A percentile compares a stretch with the other conserved stretches of the same genome.
phyloP scores from a whole-genome alignment of 2,113 vertebrate species.

The Ramphastos sulfuratus region DNA sequence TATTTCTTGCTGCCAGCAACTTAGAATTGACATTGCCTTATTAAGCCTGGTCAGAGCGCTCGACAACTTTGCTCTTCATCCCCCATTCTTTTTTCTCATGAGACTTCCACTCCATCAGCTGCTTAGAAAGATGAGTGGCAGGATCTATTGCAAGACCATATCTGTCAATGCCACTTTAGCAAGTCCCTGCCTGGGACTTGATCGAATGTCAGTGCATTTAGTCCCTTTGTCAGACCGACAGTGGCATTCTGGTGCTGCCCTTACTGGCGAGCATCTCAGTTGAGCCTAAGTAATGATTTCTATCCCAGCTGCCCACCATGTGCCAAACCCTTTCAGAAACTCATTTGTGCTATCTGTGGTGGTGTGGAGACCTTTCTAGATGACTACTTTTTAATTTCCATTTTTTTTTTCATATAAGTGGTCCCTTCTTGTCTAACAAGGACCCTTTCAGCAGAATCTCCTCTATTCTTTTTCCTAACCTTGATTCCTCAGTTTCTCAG shows the following conservation, averaged over 20 bases:
- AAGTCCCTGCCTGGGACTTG: not conserved
- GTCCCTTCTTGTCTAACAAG: not conserved
- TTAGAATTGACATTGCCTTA: not conserved
- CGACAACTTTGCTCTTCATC: not conserved
- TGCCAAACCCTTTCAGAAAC: slow-evolving; percentile 45
- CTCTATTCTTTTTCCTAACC: not conserved
- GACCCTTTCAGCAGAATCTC: not conserved
- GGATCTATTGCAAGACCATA: not conserved
- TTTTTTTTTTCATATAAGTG: not conserved
- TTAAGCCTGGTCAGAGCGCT: not conserved
- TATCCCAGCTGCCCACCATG: slow-evolving; percentile 24
- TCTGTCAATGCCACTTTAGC: not conserved
- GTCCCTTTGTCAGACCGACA: not conserved
- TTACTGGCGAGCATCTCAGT: not conserved
- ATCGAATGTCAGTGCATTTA: not conserved
- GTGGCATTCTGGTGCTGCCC: not conserved
- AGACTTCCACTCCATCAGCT: not conserved
- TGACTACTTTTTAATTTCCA: not conserved
- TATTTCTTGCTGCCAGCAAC: not conserved
- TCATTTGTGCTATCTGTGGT: not conserved
- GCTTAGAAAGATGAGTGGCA: not conserved
- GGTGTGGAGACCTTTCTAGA: not conserved
- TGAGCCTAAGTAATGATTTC: slow-evolving; percentile 35
- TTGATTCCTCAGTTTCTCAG: not conserved
- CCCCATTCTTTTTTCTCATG: not conserved